These are phyloP conservation scores for Enteromius mattozi DNA, from an alignment of 2,797 vertebrate genomes.

Conservation along the genomic window DNA sequence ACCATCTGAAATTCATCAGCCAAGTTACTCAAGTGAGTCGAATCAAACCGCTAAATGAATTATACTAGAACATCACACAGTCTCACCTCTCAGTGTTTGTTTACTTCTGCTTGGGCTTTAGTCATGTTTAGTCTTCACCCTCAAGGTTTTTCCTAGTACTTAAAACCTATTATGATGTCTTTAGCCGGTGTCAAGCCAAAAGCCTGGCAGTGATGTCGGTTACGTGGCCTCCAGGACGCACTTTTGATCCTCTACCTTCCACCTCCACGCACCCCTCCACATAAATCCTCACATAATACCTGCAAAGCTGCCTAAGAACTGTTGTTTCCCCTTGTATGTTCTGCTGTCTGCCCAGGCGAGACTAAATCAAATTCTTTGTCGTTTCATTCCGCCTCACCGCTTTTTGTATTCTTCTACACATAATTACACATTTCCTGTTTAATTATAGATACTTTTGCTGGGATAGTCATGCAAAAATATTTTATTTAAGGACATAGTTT, in stretches of 20 bases:
- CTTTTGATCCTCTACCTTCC: constrained; percentile 15
- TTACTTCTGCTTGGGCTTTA: constrained; percentile 15
- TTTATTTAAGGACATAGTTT: background rate
- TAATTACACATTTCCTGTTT: background rate
- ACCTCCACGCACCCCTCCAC: background rate
- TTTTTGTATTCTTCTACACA: background rate
- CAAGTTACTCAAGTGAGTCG: background rate
- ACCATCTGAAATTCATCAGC: constrained; percentile 26
- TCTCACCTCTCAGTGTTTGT: constrained; percentile 23
- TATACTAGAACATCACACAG: background rate
- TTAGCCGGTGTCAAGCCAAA: constrained; percentile 9
- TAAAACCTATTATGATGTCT: constrained; percentile 29
- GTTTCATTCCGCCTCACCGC: background rate
- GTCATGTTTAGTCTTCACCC: background rate
- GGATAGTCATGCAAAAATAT: background rate
- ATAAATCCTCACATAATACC: constrained; percentile 50
- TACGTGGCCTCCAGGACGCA: background rate
- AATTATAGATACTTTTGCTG: background rate
- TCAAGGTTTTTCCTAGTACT: background rate
- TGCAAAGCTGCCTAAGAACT: constrained; percentile 26
- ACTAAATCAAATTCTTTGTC: background rate
- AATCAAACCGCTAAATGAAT: constrained; percentile 17
- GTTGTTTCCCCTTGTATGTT: constrained; percentile 18
- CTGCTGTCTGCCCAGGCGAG: background rate
- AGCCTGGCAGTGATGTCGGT: background rate